Evolutionary conservation across 2,797 vertebrate species (phyloP).

Genomic region (Phoxinus dragarum): DNA sequence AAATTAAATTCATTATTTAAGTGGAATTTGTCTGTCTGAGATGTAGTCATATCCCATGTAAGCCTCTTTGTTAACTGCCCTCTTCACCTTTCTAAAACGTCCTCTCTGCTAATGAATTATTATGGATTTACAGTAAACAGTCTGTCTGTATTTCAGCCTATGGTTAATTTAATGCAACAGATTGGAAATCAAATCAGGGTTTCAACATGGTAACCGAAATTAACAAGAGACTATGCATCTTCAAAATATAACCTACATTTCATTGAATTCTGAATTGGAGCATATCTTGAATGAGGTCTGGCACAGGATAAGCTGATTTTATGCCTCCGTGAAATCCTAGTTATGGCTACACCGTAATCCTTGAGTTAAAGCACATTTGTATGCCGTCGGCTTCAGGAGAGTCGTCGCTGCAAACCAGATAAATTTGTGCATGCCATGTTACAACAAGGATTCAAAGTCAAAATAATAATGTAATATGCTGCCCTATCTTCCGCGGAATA

Average conservation of each 20-base stretch:
- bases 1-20: constrained; percentile 34
- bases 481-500: neutral
- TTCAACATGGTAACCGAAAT: constrained; percentile 19
- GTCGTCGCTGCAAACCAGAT: neutral
- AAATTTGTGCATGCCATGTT: constrained; percentile 14
- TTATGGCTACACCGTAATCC: constrained; percentile 3
- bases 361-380: constrained; percentile 35
- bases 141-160: constrained; percentile 5
- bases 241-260: neutral
- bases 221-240: neutral
- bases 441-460: constrained; percentile 35
- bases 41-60: constrained; percentile 9
- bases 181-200: constrained; percentile 17
- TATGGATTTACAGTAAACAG: constrained; percentile 42
- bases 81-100: constrained; percentile 15
- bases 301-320: constrained; percentile 28
- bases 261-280: constrained; percentile 18
- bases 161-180: constrained; percentile 28
- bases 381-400: constrained; percentile 7
- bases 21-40: constrained; percentile 22
- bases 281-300: constrained; percentile 21
- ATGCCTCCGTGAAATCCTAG: constrained; percentile 19
- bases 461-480: constrained; percentile 33
- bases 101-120: constrained; percentile 32
- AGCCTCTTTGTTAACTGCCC: constrained; percentile 36